A percentile compares a stretch with the other conserved stretches of the same genome.
phyloP scores from a whole-genome alignment of 2,113 vertebrate species.

The Microcebus tavaratra region DNA sequence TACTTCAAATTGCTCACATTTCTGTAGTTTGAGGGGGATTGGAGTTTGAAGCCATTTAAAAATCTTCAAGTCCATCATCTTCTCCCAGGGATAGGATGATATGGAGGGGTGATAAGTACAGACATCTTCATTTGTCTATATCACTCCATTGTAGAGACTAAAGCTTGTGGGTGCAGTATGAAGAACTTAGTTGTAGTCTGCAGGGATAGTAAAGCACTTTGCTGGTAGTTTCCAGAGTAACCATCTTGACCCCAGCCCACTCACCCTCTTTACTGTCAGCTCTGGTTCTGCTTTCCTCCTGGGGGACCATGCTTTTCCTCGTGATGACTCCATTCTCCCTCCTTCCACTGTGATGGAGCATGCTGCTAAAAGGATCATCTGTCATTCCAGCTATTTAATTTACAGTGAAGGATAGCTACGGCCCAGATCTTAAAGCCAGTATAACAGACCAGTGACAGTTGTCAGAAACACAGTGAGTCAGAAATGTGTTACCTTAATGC shows the following conservation, averaged over 20 bases:
- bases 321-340: neutral
- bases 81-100: neutral
- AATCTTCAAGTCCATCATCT: neutral
- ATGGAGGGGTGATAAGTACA: neutral
- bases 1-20: neutral
- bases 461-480: neutral
- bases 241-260: neutral
- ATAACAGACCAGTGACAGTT: neutral
- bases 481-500: neutral
- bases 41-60: neutral
- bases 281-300: neutral
- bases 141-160: neutral
- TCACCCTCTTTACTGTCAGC: neutral
- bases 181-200: neutral
- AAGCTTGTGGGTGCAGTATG: neutral
- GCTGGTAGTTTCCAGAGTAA: neutral
- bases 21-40: neutral
- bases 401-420: constrained; percentile 13
- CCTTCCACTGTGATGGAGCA: neutral
- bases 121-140: neutral
- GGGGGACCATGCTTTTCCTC: neutral
- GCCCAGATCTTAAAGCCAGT: neutral
- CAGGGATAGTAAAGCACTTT: neutral
- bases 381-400: constrained; percentile 42
- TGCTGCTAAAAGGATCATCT: constrained; percentile 52